These are phyloP conservation scores for Mesorhabditis sp. DNA, from an alignment of 2,888 invertebrate genomes.

Conservation along the genomic window DNA sequence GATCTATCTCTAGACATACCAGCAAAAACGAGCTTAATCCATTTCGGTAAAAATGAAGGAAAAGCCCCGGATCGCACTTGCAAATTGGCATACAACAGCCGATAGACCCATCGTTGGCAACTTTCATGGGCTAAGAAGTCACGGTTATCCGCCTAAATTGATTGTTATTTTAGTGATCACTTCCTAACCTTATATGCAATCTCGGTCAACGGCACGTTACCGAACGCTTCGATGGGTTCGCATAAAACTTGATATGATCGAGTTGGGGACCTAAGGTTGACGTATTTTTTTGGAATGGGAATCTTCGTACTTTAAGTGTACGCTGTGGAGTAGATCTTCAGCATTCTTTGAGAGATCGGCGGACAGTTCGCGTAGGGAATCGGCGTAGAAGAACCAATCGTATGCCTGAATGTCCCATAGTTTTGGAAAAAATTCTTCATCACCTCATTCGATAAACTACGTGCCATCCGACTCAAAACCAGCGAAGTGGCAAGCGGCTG, in stretches of 20 bases:
- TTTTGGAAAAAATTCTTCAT: background rate
- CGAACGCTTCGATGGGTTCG: slow-evolving; percentile 36
- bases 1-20: slow-evolving; percentile 10
- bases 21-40: slow-evolving; percentile 48
- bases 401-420: slow-evolving; percentile 26
- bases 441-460: slow-evolving; percentile 40
- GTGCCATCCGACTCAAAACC: slow-evolving; percentile 40
- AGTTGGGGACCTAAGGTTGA: slow-evolving; percentile 21
- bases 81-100: slow-evolving; percentile 58
- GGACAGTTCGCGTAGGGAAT: slow-evolving; percentile 36
- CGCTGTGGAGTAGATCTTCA: slow-evolving; percentile 32
- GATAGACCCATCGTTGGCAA: slow-evolving; percentile 63
- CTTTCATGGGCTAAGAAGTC: slow-evolving; percentile 63
- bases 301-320: slow-evolving; percentile 12
- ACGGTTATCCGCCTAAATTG: slow-evolving; percentile 56
- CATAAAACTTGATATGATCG: slow-evolving; percentile 51
- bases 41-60: slow-evolving; percentile 33
- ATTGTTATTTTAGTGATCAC: background rate
- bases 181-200: slow-evolving; percentile 46
- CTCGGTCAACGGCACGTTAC: slow-evolving; percentile 41
- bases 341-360: slow-evolving; percentile 31
- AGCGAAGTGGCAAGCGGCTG: slow-evolving; percentile 49
- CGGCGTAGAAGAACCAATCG: slow-evolving; percentile 54
- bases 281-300: background rate
- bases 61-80: slow-evolving; percentile 21